phyloP scores from a whole-genome alignment of 2,113 vertebrate species.

The Synodontis membranacea region DNA sequence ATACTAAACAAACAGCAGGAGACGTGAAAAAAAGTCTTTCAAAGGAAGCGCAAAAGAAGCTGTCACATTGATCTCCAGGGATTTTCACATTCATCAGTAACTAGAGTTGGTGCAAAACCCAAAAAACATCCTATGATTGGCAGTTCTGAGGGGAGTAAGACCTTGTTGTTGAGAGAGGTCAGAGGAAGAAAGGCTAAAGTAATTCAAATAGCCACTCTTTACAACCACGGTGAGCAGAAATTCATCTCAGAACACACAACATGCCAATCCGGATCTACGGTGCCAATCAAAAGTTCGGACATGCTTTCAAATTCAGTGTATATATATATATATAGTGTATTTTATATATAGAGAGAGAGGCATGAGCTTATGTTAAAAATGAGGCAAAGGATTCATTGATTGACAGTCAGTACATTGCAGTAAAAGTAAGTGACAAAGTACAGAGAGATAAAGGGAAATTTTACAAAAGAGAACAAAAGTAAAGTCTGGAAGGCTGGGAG shows the following conservation, averaged over 20 bases:
- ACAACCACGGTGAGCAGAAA: background rate
- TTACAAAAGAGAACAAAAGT: background rate
- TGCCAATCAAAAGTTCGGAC: no score
- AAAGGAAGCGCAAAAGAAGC: background rate
- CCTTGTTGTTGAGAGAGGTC: background rate
- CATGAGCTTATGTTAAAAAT: no score
- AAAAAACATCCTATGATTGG: background rate
- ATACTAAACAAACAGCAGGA: background rate
- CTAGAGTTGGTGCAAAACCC: background rate
- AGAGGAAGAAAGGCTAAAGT: background rate
- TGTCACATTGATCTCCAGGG: background rate
- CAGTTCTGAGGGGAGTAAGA: background rate
- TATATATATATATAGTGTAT: no score
- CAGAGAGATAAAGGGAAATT: background rate
- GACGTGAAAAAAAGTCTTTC: background rate
- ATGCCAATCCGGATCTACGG: background rate
- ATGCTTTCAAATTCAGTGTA: no score
- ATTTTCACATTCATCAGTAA: background rate
- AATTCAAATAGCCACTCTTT: background rate
- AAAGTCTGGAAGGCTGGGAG: constrained; percentile 27
- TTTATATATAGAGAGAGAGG: no score
- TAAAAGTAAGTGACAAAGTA: constrained; percentile 4
- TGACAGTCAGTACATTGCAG: background rate
- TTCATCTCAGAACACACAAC: background rate
- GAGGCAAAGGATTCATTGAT: background rate